Conservation (phyloP, 92 coral and sea anemone species). For the Meandrina meandrites region DNA sequence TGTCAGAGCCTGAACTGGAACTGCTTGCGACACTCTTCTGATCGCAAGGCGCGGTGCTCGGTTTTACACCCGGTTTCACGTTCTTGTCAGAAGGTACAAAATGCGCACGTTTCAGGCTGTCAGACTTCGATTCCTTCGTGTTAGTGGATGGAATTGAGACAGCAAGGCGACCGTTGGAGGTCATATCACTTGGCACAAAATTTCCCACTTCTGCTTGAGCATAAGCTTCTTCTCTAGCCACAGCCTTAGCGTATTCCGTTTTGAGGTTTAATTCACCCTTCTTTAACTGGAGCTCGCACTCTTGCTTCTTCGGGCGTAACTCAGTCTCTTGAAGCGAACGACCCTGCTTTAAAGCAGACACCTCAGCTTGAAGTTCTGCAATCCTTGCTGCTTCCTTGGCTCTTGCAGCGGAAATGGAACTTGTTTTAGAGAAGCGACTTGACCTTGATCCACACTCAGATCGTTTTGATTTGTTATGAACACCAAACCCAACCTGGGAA, state of each 20-base stretch:
- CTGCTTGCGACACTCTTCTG: too few species aligned
- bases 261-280: slow-evolving; percentile 3
- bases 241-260: slow-evolving; percentile 13
- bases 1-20: slow-evolving; percentile 6
- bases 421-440: too few species aligned
- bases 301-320: background rate
- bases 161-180: background rate
- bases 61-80: background rate
- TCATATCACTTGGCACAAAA: background rate
- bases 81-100: background rate
- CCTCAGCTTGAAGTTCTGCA: too few species aligned
- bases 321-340: slow-evolving; percentile 10
- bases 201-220: slow-evolving; percentile 8
- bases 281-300: slow-evolving; percentile 2
- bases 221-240: slow-evolving; percentile 17
- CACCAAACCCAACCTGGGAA: too few species aligned
- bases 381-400: too few species aligned
- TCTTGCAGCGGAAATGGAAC: too few species aligned
- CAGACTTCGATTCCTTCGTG: background rate
- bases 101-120: background rate
- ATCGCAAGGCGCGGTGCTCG: background rate
- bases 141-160: background rate
- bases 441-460: too few species aligned
- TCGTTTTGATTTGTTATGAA: too few species aligned
- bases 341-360: background rate